Conservation (phyloP, 2,888 invertebrate species). For the Nineta flava region DNA sequence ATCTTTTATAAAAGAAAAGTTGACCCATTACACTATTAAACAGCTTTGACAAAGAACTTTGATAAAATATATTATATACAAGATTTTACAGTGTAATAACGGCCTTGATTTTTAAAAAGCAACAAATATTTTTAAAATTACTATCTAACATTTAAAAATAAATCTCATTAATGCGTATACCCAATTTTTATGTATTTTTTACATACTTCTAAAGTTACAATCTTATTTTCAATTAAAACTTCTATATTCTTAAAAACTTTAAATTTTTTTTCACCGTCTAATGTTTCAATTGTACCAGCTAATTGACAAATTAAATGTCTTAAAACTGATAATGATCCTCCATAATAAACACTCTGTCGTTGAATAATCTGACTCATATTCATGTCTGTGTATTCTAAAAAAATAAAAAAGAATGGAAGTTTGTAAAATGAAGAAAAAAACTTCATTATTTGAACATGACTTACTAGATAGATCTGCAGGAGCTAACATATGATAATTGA, state of each 20-base stretch:
- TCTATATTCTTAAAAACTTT: conserved; percentile 72
- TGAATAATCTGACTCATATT: conserved; percentile 87
- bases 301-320: conserved; percentile 64
- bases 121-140: too few species aligned
- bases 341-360: conserved; percentile 78
- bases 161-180: neutral
- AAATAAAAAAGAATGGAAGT: neutral
- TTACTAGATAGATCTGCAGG: conserved; percentile 79
- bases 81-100: too few species aligned
- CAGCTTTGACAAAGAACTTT: too few species aligned
- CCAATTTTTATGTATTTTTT: too few species aligned
- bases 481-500: conserved; percentile 90
- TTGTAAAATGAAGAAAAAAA: neutral
- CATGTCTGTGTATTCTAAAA: conserved; percentile 86
- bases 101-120: too few species aligned
- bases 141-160: neutral
- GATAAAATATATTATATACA: too few species aligned
- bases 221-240: conserved; percentile 61
- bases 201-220: conserved; percentile 66
- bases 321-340: conserved; percentile 53
- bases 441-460: conserved; percentile 15
- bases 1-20: too few species aligned
- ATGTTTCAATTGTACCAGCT: conserved; percentile 53
- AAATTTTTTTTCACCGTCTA: conserved; percentile 55
- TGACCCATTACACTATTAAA: too few species aligned